Base-by-base conservation (phyloP, 2,888 invertebrate species). In the Drosophila barbarae region DNA sequence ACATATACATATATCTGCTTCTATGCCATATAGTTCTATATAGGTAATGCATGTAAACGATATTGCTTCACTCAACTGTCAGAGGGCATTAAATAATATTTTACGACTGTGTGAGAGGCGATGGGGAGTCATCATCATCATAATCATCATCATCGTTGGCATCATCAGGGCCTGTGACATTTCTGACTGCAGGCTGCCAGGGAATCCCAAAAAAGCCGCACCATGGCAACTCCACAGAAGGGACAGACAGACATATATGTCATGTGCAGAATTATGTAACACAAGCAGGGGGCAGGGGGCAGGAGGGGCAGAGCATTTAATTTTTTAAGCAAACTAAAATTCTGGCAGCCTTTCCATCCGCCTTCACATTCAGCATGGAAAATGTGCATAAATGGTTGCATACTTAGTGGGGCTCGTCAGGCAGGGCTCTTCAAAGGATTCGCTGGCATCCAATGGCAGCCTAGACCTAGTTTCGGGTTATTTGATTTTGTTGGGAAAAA, bases 51-150 rank as follows among this genome's bases (percentile, higher is more conserved):
- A 82, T 84, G 84, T 82, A 70, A 79, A 76, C 79, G 82, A 84
- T 82, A 82, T 82, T 77, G 74, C 79, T 79, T 79, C 77, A 81
- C 68, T 84, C 84, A 82, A 63, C 76, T 82, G 84, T 84, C 82
- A 72, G 75, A 58, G 71, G 73, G 73, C 71, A 82, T 82, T 84
- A 84, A 82, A 82, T 82, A 84, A 84, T 82, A 84, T 82, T 80
- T 82, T 69, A 63, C 70, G 53, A 50, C 76, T 69, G 60, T 32
- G 41, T 30, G 59, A 55, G 59, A 51, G 59, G 47, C 39, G 50
- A 35, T 15, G 49, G 50, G 41, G 7, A 51, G 8, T 46, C 44
- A 21, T 30, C 21, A 39, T 28, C 15, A 28, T 41, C 39, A 41
- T 26, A 15, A 38, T 26, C 26, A 38, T 36, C 56, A 67, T 39